phyloP scores from a whole-genome alignment of 2,113 vertebrate genomes.

The Ciconia boyciana region DNA sequence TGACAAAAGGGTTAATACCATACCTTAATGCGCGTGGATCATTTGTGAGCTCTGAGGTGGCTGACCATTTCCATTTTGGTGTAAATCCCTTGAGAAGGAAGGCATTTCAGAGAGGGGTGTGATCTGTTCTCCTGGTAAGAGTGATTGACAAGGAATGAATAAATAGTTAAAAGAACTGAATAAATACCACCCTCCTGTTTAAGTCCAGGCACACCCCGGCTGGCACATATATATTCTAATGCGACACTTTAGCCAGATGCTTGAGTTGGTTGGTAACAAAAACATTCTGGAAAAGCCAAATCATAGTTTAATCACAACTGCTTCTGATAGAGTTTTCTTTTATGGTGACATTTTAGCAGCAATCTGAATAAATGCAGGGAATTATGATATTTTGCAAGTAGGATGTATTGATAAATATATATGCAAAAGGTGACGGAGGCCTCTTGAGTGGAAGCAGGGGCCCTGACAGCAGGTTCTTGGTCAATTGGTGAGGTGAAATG shows the following conservation, averaged over 20 bases:
- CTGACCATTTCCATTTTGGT: constrained; percentile 51
- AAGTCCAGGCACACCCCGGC: constrained; percentile 8
- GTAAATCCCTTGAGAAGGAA: constrained; percentile 51
- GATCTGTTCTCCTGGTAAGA: constrained; percentile 15
- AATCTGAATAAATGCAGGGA: background rate
- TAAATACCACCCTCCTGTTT: constrained; percentile 47
- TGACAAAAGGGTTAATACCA: background rate
- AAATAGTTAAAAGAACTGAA: constrained; percentile 49
- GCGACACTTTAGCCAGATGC: background rate
- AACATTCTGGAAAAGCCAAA: constrained; percentile 1
- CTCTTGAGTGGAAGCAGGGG: constrained; percentile 20
- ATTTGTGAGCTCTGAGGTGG: constrained; percentile 10
- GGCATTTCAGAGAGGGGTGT: constrained; percentile 35
- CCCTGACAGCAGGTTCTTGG: constrained; percentile 50
- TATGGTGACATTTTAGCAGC: background rate
- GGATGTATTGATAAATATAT: background rate
- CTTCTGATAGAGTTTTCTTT: background rate
- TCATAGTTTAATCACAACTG: background rate
- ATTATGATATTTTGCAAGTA: background rate
- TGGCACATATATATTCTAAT: constrained; percentile 25
- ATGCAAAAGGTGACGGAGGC: constrained; percentile 2
- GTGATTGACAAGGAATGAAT: constrained; percentile 61
- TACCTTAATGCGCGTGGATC: background rate
- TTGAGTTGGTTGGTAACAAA: background rate
- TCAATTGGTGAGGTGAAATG: constrained; percentile 53